Conservation (phyloP, 2,888 invertebrate species). For the Panorpa germanica region DNA sequence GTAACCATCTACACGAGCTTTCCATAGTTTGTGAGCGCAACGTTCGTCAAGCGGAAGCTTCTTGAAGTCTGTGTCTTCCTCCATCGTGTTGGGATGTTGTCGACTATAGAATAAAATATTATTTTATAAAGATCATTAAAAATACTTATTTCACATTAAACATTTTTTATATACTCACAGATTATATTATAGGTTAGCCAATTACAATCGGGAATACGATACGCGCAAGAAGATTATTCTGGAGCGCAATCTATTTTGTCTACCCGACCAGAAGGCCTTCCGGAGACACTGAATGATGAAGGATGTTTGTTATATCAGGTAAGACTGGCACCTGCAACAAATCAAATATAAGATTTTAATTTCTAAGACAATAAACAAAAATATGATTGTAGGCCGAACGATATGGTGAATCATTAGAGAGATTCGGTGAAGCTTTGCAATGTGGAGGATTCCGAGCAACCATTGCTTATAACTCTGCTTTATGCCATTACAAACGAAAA, state of each 20-base stretch:
- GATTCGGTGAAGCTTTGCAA: constrained; percentile 75
- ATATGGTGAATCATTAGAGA: constrained; percentile 79
- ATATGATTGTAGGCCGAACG: constrained; percentile 43
- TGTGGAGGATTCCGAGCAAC: constrained; percentile 78
- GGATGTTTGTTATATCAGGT: constrained; percentile 91
- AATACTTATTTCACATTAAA: no score
- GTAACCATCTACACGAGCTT: constrained; percentile 84
- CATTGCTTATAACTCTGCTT: constrained; percentile 85
- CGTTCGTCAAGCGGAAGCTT: constrained; percentile 79
- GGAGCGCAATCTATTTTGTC: constrained; percentile 84
- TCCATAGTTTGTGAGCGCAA: constrained; percentile 90
- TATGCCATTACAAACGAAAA: constrained; percentile 86
- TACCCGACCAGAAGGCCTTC: constrained; percentile 70
- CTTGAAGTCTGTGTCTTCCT: constrained; percentile 72
- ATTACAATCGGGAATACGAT: constrained; percentile 90
- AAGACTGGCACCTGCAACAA: constrained; percentile 20
- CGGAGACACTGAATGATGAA: constrained; percentile 87
- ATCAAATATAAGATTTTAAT: not conserved
- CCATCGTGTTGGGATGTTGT: constrained; percentile 30
- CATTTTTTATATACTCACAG: no score
- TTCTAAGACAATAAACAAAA: constrained; percentile 6
- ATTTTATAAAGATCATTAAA: no score
- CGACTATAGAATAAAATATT: no score
- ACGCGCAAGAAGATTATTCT: constrained; percentile 83
- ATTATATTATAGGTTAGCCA: no score